Percentiles rank a stretch among this genome's conserved stretches.
These are phyloP conservation scores for Clarias gariepinus DNA, from an alignment of 2,113 vertebrate genomes.

Conservation along the genomic window DNA sequence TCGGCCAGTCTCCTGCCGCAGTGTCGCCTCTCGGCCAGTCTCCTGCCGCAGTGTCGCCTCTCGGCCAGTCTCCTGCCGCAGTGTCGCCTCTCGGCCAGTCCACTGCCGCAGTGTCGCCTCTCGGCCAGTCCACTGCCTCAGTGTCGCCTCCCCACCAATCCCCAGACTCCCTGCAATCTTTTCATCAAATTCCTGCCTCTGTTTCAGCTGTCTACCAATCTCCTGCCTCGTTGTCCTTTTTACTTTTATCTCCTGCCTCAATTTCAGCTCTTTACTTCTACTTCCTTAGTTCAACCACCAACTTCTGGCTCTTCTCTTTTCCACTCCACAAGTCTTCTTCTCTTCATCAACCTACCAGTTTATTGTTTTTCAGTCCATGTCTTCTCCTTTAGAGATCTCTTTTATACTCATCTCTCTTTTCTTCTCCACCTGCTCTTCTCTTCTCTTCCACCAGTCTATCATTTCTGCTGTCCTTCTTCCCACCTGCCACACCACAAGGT, in stretches of 20 bases:
- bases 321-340: neutral
- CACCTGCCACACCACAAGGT: neutral
- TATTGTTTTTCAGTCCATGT: neutral
- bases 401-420: neutral
- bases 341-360: neutral
- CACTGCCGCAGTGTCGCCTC: conserved; percentile 50
- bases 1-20: neutral
- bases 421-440: neutral
- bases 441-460: neutral
- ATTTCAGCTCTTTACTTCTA: no score
- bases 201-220: neutral
- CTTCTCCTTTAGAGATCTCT: neutral
- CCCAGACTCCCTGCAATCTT: conserved; percentile 50
- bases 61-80: conserved; percentile 60
- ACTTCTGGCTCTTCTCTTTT: neutral
- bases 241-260: conserved; percentile 59
- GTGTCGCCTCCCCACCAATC: neutral
- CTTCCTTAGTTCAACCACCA: neutral
- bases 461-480: no score
- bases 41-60: conserved; percentile 49
- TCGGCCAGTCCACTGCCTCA: conserved; percentile 61
- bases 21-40: no score
- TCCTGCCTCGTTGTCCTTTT: conserved; percentile 47
- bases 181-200: conserved; percentile 61
- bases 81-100: neutral